phyloP scores from a whole-genome alignment of 2,113 vertebrate species.

The Petromus typicus region DNA sequence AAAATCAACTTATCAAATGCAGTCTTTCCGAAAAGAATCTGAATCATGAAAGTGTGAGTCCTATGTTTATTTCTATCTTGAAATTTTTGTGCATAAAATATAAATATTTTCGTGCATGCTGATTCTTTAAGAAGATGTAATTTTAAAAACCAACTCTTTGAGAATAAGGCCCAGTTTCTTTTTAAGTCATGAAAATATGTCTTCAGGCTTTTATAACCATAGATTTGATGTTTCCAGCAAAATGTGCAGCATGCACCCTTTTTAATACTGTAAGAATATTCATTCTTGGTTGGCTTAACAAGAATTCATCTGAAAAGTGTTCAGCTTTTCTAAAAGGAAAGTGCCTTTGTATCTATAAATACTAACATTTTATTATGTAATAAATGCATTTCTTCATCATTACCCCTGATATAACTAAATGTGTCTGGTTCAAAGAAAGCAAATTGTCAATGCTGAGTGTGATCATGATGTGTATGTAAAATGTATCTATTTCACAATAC shows the following conservation, averaged over 20 bases:
- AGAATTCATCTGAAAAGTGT: conserved; percentile 31
- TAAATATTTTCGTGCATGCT: background rate
- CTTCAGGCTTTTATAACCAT: conserved; percentile 28
- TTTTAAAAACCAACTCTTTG: conserved; percentile 30
- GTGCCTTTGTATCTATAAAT: background rate
- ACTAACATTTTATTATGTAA: conserved; percentile 40
- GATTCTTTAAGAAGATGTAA: background rate
- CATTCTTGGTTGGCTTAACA: conserved; percentile 45
- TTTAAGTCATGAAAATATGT: conserved; percentile 20
- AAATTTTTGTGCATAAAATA: conserved; percentile 13
- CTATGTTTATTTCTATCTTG: background rate
- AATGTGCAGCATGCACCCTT: background rate
- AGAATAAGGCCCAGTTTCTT: background rate
- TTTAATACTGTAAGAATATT: conserved; percentile 27
- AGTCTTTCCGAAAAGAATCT: background rate
- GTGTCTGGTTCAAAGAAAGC: background rate
- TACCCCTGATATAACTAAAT: background rate
- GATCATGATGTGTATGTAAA: too few relatives aligned
- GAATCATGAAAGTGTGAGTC: background rate
- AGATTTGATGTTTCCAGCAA: conserved; percentile 41
- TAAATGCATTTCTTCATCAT: background rate
- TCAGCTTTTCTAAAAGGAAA: background rate
- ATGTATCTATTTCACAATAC: too few relatives aligned
- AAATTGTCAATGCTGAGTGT: too few relatives aligned
- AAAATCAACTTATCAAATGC: conserved; percentile 7